Evolutionary conservation across 2,888 invertebrate genomes (phyloP), one percentile per base, ranked within the genome.

Genomic region (Hyposoter didymator): DNA sequence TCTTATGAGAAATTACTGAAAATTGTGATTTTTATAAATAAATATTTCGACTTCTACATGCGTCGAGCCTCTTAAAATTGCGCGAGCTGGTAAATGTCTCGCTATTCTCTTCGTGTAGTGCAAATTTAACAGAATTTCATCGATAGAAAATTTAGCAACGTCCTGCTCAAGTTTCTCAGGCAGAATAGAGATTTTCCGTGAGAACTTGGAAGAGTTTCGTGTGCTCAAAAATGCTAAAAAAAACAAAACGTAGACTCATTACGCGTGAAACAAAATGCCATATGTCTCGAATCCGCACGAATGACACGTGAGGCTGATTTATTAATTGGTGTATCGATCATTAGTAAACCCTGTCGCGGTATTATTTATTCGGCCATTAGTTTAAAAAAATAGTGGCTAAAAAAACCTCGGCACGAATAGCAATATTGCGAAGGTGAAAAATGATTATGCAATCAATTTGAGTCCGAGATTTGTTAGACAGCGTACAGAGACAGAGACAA

Each of bases 361-460:
- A 64, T 79, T 83, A 80, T 67, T 47, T 64, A 75, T 85, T 72
- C 45, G 47, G 14, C 7, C 3, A 45, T 35, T 35, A 55, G 47
- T 22, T 64, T 14, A 35, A 28, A 72, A 70, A 75, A 66, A 59
- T 59, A 78, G 70, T 8, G 1, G 22, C 4, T 14, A 12, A 35
- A 47, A 81, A 55, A 84, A 82, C 55, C 17, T 39, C 67, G 43
- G 67, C 74, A 66, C 75, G 80, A 83, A 78, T 74, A 67, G 80
- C 69, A 86, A 81, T 83, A 83, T 83, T 64, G 78, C 69, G 47
- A 86, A 81, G 72, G 80, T 83, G 83, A 86, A 86, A 78, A 86
- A 86, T 86, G 85, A 86, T 86, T 83, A 78, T 83, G 85, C 85
- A 85, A 85, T 85, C 80, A 85, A 85, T 83, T 83, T 72, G 66